A percentile compares a stretch with the other conserved stretches of the same genome.
Evolutionary conservation across 2,113 vertebrate species (phyloP).

Genomic region (Mus spicilegus): DNA sequence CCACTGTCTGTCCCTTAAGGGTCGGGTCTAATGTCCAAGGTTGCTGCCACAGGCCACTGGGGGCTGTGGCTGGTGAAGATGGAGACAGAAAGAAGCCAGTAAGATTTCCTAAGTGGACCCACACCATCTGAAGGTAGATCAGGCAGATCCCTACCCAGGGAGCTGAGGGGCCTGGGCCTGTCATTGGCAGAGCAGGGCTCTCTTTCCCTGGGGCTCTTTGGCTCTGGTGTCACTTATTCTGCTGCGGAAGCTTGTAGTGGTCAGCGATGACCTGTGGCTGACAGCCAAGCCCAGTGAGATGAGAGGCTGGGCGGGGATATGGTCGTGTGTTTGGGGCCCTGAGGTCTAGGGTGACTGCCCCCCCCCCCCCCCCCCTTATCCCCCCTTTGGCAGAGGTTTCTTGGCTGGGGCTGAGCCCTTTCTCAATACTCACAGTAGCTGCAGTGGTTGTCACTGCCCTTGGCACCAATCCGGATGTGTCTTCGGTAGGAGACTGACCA

Average conservation of each 20-base stretch:
- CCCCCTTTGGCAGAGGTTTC: background rate
- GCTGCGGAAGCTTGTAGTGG: background rate
- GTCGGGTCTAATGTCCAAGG: background rate
- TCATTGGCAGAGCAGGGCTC: background rate
- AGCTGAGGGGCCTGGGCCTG: background rate
- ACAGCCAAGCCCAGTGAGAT: background rate
- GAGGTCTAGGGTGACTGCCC: background rate
- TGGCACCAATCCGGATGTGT: background rate
- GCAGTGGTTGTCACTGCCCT: background rate
- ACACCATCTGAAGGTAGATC: background rate
- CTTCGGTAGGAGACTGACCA: background rate
- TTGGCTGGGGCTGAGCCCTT: background rate
- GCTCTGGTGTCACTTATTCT: background rate
- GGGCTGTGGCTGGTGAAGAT: background rate
- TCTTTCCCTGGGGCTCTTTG: background rate
- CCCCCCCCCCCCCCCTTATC: too few relatives aligned
- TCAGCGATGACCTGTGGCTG: background rate
- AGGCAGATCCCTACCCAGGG: background rate
- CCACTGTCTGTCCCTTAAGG: accelerated
- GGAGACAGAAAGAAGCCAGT: background rate
- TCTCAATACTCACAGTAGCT: background rate
- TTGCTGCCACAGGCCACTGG: background rate
- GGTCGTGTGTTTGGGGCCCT: background rate
- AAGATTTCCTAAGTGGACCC: background rate
- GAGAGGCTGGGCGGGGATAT: background rate